These are phyloP conservation scores for Centropus bengalensis DNA, from an alignment of 2,113 vertebrate genomes.

Conservation along the genomic window DNA sequence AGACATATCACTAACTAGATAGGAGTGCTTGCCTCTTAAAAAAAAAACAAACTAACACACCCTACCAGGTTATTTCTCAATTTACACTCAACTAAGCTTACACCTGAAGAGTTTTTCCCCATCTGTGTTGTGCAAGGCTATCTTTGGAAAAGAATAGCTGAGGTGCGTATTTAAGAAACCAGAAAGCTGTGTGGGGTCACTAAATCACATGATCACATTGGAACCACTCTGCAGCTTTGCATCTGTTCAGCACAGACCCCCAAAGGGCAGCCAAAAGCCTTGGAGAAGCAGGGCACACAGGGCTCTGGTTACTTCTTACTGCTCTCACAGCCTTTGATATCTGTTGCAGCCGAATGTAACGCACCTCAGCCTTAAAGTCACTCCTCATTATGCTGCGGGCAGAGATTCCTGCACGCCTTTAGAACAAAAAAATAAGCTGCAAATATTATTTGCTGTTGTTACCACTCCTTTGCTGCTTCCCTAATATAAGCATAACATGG, in stretches of 20 bases:
- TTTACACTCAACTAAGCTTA: neutral
- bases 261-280: conserved; percentile 1
- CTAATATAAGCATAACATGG: fast-evolving
- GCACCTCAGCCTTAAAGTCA: neutral
- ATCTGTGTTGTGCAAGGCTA: neutral
- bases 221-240: neutral
- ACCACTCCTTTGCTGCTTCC: neutral
- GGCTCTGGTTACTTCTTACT: neutral
- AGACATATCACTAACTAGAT: neutral
- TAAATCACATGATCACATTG: neutral
- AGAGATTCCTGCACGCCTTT: neutral
- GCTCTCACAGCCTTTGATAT: neutral
- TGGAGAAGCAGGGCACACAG: neutral
- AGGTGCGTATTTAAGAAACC: neutral
- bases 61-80: neutral
- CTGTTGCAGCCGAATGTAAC: neutral
- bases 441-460: neutral
- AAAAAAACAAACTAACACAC: neutral
- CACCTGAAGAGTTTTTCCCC: neutral
- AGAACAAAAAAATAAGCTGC: neutral
- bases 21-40: neutral
- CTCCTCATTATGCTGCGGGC: fast-evolving
- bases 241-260: neutral
- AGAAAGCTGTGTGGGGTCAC: neutral
- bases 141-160: neutral